A percentile compares a stretch with the other conserved stretches of the same genome.
phyloP scores from a whole-genome alignment of 2,888 invertebrate genomes.

The Chrysodeixis includens region DNA sequence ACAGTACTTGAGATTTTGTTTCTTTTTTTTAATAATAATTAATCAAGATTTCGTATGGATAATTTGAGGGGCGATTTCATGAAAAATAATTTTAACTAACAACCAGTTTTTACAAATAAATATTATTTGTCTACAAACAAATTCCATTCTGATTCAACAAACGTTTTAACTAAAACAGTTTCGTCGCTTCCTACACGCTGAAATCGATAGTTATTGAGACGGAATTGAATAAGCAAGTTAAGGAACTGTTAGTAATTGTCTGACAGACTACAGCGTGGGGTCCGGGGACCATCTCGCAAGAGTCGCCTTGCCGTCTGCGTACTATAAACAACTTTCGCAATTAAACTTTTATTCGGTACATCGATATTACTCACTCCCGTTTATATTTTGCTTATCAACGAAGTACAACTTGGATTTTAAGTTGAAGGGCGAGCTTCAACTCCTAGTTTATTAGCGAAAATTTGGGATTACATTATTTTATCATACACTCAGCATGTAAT shows the following conservation, averaged over 20 bases:
- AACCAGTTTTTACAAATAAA: background rate
- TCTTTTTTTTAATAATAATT: background rate
- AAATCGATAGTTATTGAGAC: constrained; percentile 57
- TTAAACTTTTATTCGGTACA: constrained; percentile 85
- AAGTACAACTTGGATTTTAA: constrained; percentile 60
- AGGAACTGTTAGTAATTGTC: constrained; percentile 68
- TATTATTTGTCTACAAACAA: constrained; percentile 9
- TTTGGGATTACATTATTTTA: constrained; percentile 21
- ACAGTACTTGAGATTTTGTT: background rate
- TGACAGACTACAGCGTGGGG: constrained; percentile 54
- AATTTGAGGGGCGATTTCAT: constrained; percentile 1
- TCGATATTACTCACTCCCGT: constrained; percentile 75
- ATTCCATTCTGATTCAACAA: constrained; percentile 28
- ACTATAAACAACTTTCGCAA: constrained; percentile 85
- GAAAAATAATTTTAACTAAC: background rate
- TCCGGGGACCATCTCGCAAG: constrained; percentile 61
- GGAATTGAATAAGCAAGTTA: constrained; percentile 65
- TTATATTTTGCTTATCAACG: constrained; percentile 78
- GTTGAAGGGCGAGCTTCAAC: constrained; percentile 54
- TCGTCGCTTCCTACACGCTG: constrained; percentile 28
- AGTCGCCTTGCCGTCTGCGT: constrained; percentile 75
- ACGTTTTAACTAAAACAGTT: constrained; percentile 33
- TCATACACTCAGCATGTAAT: constrained; percentile 8
- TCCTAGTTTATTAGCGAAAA: constrained; percentile 20
- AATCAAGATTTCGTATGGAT: background rate